Evolutionary conservation across 2,797 vertebrate genomes (phyloP), one percentile per base, ranked within the genome.

Genomic region (Aphelocoma californica): DNA sequence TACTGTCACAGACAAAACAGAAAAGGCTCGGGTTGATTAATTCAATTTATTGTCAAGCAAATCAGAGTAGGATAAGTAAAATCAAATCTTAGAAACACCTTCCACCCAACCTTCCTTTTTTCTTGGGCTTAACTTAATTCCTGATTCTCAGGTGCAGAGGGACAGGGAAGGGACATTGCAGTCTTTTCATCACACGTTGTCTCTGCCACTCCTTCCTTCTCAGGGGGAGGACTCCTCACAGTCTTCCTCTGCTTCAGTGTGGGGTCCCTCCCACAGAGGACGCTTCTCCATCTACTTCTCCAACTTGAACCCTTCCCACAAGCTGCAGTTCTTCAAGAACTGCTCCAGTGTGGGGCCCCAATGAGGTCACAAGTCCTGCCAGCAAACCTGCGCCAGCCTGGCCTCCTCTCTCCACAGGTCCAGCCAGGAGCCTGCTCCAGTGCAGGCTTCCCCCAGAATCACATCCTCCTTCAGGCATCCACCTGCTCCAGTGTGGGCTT

Each of bases 91-190:
- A 42, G n/a, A 60, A 72, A 47, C 53, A 29, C 15, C 11, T 72
- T 66, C 47, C 28, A 32, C 18, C 16, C 40, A 79, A 9, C 14
- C 7, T 84, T 61, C 26, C 19, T 40, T 72, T 18, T 51, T 24
- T 40, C 45, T 15, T 29, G 53, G n/a, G 18, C 10, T 71, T 65
- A 34, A 23, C 29, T 47, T 65, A 36, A 47, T 20, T 60, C 53
- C 34, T 10, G 24, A 18, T 66, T 66, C 34, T 31, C 40, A 1
- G 0, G 17, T 0, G 0, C 31, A 84, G 66, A 45, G 45, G 26
- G 26, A 36, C 6, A 9, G 45, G 38, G 23, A 34, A 25, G 25
- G 9, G n/a, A 3, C 34, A 10, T 25, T 47, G 31, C 7, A 21
- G 31, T 6, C 45, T 65, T 9, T 65, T 71, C 34, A 18, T 75